phyloP scores from a whole-genome alignment of 2,888 invertebrate genomes.

The Electrophaes corylata region DNA sequence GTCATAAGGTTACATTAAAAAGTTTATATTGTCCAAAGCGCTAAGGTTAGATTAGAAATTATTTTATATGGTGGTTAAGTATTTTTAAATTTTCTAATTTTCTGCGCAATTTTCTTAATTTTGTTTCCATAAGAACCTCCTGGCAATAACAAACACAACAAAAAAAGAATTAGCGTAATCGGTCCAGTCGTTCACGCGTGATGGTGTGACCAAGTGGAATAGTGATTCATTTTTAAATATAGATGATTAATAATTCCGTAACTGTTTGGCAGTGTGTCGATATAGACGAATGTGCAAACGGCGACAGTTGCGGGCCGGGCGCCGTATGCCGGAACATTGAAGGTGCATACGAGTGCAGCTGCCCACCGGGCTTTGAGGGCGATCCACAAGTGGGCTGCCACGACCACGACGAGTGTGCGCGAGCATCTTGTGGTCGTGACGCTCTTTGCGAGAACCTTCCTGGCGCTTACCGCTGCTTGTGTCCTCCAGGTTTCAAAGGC shows the following conservation, averaged over 20 bases:
- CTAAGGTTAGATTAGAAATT: too few species aligned
- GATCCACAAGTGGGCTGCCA: constrained; percentile 90
- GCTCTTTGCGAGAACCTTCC: constrained; percentile 92
- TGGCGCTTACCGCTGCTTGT: constrained; percentile 91
- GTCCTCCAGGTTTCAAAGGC: constrained; percentile 92
- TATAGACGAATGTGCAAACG: constrained; percentile 91
- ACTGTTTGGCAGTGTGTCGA: constrained; percentile 87
- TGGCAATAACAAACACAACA: too few species aligned
- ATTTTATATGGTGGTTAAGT: too few species aligned
- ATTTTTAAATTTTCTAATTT: too few species aligned
- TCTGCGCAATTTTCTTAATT: too few species aligned
- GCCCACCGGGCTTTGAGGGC: constrained; percentile 92
- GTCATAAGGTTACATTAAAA: too few species aligned
- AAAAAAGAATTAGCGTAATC: too few species aligned
- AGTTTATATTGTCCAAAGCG: too few species aligned
- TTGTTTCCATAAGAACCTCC: too few species aligned
- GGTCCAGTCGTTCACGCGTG: too few species aligned
- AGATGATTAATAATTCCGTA: constrained; percentile 4
- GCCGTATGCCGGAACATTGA: constrained; percentile 92
- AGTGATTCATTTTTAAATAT: too few species aligned
- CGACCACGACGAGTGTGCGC: constrained; percentile 90
- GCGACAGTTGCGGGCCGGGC: constrained; percentile 89
- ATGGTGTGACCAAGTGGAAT: too few species aligned
- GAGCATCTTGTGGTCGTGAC: constrained; percentile 90
- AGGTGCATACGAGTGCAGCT: constrained; percentile 93